Evolutionary conservation across 2,888 invertebrate genomes (phyloP).

Genomic region (Mesorhabditis spiculigera): DNA sequence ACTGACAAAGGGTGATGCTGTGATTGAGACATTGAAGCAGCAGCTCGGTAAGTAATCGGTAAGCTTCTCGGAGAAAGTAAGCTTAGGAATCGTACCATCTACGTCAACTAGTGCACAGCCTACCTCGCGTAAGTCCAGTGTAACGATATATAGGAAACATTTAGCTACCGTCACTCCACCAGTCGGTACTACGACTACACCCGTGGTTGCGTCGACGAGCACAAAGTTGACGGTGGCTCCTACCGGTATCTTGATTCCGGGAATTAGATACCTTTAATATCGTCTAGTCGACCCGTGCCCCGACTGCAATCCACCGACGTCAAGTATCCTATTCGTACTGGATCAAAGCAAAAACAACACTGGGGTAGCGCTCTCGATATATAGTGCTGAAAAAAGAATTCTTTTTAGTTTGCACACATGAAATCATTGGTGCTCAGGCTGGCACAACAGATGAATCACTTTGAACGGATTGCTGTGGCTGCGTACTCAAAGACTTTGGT

Average conservation of each 20-base stretch:
- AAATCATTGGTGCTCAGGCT: not conserved
- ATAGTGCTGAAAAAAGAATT: not conserved
- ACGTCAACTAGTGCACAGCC: not conserved
- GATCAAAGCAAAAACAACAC: not conserved
- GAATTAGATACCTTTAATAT: not conserved
- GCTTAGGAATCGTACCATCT: not conserved
- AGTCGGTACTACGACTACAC: not conserved
- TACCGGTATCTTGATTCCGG: not conserved
- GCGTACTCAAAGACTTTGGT: not conserved
- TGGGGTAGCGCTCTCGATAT: too few species aligned
- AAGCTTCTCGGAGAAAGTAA: too few species aligned
- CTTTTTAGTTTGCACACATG: not conserved
- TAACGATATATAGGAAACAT: too few species aligned
- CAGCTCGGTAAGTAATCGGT: too few species aligned
- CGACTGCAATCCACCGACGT: constrained; percentile 3
- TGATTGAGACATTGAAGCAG: too few species aligned
- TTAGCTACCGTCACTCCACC: not conserved
- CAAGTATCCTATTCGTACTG: not conserved
- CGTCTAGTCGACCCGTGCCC: not conserved
- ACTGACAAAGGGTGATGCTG: too few species aligned
- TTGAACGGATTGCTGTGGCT: not conserved
- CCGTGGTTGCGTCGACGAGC: not conserved
- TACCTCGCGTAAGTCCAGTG: not conserved
- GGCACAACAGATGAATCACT: not conserved
- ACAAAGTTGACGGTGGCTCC: not conserved